These are phyloP conservation scores for Brienomyrus brachyistius DNA, from an alignment of 2,113 vertebrate genomes.

Conservation along the genomic window DNA sequence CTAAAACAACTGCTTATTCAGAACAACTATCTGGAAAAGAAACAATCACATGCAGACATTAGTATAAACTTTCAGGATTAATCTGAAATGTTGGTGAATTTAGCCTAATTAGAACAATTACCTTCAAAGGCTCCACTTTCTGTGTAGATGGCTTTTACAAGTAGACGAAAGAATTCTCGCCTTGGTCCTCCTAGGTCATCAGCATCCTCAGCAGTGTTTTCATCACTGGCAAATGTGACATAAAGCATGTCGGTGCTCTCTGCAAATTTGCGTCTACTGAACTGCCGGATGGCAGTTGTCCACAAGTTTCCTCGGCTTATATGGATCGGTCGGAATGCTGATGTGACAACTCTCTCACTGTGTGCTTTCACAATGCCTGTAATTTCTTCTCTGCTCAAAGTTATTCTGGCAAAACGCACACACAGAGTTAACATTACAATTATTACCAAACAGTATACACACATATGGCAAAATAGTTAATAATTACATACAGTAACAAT, in stretches of 20 bases:
- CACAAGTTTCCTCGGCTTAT: neutral
- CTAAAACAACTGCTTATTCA: neutral
- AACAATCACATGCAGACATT: neutral
- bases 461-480: neutral
- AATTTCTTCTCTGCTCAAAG: neutral
- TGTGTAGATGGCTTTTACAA: neutral
- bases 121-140: neutral
- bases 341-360: neutral
- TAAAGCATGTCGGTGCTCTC: neutral
- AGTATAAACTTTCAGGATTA: neutral
- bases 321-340: neutral
- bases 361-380: neutral
- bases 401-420: neutral
- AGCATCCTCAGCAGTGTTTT: neutral
- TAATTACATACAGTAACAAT: neutral
- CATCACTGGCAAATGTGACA: neutral
- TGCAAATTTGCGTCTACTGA: neutral
- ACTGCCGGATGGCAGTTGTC: neutral
- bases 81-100: neutral
- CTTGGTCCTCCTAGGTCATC: neutral
- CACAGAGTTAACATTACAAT: neutral
- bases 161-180: neutral
- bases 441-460: neutral
- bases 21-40: neutral
- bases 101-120: neutral